These are phyloP conservation scores for Rissa tridactyla DNA, from an alignment of 2,113 vertebrate species.

Conservation along the genomic window DNA sequence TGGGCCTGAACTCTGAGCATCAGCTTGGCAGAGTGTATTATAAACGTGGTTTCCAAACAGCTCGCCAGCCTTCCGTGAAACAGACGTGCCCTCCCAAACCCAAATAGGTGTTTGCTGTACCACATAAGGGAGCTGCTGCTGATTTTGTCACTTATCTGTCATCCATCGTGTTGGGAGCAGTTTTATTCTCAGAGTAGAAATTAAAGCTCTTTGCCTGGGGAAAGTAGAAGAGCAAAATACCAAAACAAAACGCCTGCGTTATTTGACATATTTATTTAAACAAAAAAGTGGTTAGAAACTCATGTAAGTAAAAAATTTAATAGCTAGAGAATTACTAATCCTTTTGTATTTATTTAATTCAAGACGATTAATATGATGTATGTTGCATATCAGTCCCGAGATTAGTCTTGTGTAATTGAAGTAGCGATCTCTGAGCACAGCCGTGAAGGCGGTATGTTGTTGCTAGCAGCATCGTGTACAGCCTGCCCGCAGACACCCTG, in stretches of 20 bases:
- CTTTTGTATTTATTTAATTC: constrained; percentile 39
- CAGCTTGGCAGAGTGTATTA: constrained; percentile 62
- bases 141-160: constrained; percentile 58
- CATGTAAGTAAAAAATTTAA: constrained; percentile 63
- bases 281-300: constrained; percentile 57
- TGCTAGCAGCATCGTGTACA: background rate
- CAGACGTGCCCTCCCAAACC: constrained; percentile 60
- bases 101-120: constrained; percentile 52
- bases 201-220: constrained; percentile 53
- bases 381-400: constrained; percentile 6
- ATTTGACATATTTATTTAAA: constrained; percentile 66
- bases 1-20: constrained; percentile 65
- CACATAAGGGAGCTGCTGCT: constrained; percentile 52
- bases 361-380: constrained; percentile 19
- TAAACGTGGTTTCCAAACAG: constrained; percentile 65
- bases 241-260: constrained; percentile 57
- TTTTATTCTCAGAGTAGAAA: constrained; percentile 69
- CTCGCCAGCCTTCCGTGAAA: constrained; percentile 59
- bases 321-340: constrained; percentile 51
- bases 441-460: background rate
- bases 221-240: constrained; percentile 64
- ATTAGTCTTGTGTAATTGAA: background rate
- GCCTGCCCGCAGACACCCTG: background rate
- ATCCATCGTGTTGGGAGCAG: constrained; percentile 56
- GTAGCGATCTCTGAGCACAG: background rate